Base-by-base conservation (phyloP, 2,888 invertebrate species). In the Nomada fabriciana region DNA sequence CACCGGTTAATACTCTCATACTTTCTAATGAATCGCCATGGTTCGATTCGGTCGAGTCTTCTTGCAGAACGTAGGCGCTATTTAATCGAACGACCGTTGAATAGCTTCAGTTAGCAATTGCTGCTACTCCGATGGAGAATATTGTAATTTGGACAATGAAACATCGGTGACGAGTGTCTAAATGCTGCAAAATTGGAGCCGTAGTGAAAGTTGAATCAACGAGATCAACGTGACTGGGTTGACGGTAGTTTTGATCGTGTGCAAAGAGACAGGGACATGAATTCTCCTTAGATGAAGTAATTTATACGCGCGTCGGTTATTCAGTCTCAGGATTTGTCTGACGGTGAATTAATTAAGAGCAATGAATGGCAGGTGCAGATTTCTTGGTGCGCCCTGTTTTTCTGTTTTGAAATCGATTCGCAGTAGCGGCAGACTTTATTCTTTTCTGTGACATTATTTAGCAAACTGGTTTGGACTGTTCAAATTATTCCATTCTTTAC, bases 251-350 rank as follows among this genome's bases (percentile, higher is more conserved):
- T 53, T 55, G 36, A 7, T 36, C 2, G 23, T 59, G 20, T 55
- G 25, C 23, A n/a, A 64, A 55, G 42, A 73, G 64, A 67, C 36
- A 36, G 20, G 20, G 43, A 1, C 13, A 55, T 29, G 80, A 80
- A 73, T 81, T 72, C n/a, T 25, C 20, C 11, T 11, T 52, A 25
- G 60, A 81, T 81, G 64, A 81, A 81, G 68, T 68, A 68, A 63
- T 80, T 36, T 72, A 64, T 43, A 52, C 64, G 55, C 11, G 53
- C 15, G 59, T 20, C n/a, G 13, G 20, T 36, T 29, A 23, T 23
- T 25, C 29, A 52, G 23, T 55, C 43, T 65, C 23, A 4, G 25
- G 25, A 69, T 81, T 53, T 59, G 72, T 60, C 57, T 42, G 10
- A 11, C 29, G n/a, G 42, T 23, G 25, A 29, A 68, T 50, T 65